Conservation (phyloP, 1,140 invertebrate genomes). For the Sinonovacula constricta region DNA sequence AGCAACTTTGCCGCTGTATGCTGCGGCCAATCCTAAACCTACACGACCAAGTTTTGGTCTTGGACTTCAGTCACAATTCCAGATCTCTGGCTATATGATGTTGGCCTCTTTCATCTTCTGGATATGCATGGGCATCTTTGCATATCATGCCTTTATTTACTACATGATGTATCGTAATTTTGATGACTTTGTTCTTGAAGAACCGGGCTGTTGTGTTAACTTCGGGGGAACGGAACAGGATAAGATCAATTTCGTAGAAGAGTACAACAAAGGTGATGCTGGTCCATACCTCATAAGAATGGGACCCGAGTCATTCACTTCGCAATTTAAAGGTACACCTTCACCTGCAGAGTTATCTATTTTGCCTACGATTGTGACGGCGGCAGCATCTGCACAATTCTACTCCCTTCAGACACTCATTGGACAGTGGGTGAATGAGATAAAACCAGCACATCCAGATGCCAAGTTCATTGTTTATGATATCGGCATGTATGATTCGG, state of each 20-base stretch:
- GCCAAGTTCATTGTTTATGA: constrained; percentile 65
- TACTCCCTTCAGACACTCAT: constrained; percentile 56
- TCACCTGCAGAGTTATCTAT: constrained; percentile 47
- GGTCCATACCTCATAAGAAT: constrained; percentile 67
- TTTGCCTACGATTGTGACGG: constrained; percentile 68
- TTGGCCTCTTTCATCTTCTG: constrained; percentile 55
- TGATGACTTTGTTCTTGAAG: constrained; percentile 40
- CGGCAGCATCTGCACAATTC: constrained; percentile 61
- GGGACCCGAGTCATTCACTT: constrained; percentile 48
- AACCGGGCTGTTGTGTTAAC: constrained; percentile 46
- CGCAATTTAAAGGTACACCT: constrained; percentile 49
- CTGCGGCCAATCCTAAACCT: not conserved
- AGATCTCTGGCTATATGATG: constrained; percentile 52
- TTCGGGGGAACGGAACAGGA: constrained; percentile 50
- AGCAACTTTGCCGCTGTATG: constrained; percentile 21
- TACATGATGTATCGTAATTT: constrained; percentile 45
- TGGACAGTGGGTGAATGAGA: constrained; percentile 37
- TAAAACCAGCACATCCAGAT: not conserved
- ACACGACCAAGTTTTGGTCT: not conserved
- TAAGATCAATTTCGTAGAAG: constrained; percentile 57
- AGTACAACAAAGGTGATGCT: constrained; percentile 65
- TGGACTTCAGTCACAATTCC: not conserved
- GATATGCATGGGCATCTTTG: constrained; percentile 42
- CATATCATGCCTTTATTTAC: constrained; percentile 53
- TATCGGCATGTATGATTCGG: constrained; percentile 60